Evolutionary conservation across 37 sponge, comb jelly and placozoan species (phyloP).

Genomic region (Sycon ciliatum): DNA sequence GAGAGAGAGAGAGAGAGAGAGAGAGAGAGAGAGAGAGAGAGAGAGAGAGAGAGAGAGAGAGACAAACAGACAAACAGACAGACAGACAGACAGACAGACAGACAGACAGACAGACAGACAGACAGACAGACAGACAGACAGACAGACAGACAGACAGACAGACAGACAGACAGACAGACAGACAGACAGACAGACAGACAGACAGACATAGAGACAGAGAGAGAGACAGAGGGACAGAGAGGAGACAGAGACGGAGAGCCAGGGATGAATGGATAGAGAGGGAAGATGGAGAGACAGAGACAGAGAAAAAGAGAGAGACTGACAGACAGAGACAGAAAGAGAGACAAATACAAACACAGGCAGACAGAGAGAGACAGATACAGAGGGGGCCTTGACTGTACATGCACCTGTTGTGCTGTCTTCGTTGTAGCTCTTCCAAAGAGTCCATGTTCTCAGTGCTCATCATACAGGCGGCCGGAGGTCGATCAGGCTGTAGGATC

Average conservation of each 20-base stretch:
- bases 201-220: not conserved
- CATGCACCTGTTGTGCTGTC: no score
- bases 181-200: not conserved
- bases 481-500: no score
- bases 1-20: not conserved
- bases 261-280: not conserved
- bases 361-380: no score
- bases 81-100: not conserved
- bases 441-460: no score
- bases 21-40: not conserved
- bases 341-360: no score
- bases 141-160: not conserved
- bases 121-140: not conserved
- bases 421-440: no score
- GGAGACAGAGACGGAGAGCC: not conserved
- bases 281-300: not conserved
- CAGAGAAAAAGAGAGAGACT: not conserved
- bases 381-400: no score
- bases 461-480: no score
- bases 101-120: not conserved
- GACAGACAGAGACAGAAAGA: slow-evolving; percentile 1
- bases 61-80: no score
- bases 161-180: not conserved
- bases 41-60: not conserved
- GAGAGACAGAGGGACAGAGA: not conserved